Evolutionary conservation across 1,140 invertebrate genomes (phyloP), one percentile per base, ranked within the genome.

Genomic region (Aphelenchoides besseyi): DNA sequence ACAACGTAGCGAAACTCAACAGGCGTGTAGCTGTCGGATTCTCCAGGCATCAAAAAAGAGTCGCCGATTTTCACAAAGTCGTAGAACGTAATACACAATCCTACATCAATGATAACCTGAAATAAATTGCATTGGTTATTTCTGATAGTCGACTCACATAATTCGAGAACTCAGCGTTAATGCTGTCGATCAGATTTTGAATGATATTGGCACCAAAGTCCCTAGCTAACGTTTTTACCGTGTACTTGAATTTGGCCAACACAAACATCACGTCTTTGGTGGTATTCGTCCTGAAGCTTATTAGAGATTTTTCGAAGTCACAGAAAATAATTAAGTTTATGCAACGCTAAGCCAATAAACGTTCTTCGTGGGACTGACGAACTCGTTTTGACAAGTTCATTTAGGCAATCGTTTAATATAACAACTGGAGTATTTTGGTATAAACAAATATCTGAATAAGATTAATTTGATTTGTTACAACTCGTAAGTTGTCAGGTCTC

Each of bases 101-200:
- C 71, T n/a, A 72, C 71, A 35, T 72, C 71, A 3, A 30, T 26
- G 32, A 72, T 74, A 3, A 74, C 71, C 71, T 72, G 32, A 74
- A 74, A 72, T 8, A 26, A 41, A 73, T 55, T 66, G 3, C 18
- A 69, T 12, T n/a, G 16, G 16, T 3, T 18, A 69, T 70, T 18
- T 1, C 18, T 18, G 12, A 26, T 16, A 69, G 52, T 29, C 16
- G n/a, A n/a, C 70, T 72, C 28, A 72, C 70, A 35, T 54, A 72
- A 74, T 72, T 72, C 5, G 70, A 28, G 35, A 72, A 72, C 3
- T 74, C 26, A 5, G 28, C 54, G 35, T 72, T 55, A 28, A 72
- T 72, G 26, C 41, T 12, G n/a, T 72, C 70, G 18, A 73, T 72
- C 33, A 72, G 52, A 1, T 35, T 69, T 28, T 18, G 30, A 28